Percentiles rank a stretch among this genome's conserved stretches.
phyloP scores from a whole-genome alignment of 1,140 invertebrate genomes.

The Charaxes varanes region DNA sequence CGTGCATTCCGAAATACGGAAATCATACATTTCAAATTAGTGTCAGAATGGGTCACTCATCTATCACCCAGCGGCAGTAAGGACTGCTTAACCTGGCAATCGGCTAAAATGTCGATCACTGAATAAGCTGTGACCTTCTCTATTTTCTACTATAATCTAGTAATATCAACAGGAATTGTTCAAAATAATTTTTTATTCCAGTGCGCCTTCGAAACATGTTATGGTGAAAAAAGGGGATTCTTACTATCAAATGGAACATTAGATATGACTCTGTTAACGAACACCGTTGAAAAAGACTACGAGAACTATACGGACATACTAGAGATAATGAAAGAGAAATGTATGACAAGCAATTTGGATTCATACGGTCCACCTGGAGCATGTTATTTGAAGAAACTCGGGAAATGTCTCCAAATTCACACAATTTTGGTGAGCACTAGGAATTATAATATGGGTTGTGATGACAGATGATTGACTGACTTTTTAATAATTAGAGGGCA shows the following conservation, averaged over 20 bases:
- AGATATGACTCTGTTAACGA: not conserved
- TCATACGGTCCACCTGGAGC: not conserved
- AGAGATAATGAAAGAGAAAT: conserved; percentile 9
- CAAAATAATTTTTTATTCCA: not conserved
- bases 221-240: conserved; percentile 1
- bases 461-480: too few relatives aligned
- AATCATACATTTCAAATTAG: too few relatives aligned
- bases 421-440: conserved; percentile 10
- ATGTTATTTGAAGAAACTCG: conserved; percentile 7
- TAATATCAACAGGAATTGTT: too few relatives aligned
- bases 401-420: conserved; percentile 1
- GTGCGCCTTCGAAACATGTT: conserved; percentile 10
- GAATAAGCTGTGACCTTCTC: too few relatives aligned
- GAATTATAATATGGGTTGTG: too few relatives aligned
- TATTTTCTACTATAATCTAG: too few relatives aligned
- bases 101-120: too few relatives aligned
- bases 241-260: conserved; percentile 6
- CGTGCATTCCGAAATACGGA: too few relatives aligned
- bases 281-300: conserved; percentile 1
- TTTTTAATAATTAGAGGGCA: too few relatives aligned
- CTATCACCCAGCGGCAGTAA: too few relatives aligned
- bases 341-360: conserved; percentile 1
- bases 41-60: not conserved
- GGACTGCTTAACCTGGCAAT: too few relatives aligned
- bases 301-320: conserved; percentile 1